Evolutionary conservation across 1,140 invertebrate species (phyloP).

Genomic region (Nautilus pompilius): DNA sequence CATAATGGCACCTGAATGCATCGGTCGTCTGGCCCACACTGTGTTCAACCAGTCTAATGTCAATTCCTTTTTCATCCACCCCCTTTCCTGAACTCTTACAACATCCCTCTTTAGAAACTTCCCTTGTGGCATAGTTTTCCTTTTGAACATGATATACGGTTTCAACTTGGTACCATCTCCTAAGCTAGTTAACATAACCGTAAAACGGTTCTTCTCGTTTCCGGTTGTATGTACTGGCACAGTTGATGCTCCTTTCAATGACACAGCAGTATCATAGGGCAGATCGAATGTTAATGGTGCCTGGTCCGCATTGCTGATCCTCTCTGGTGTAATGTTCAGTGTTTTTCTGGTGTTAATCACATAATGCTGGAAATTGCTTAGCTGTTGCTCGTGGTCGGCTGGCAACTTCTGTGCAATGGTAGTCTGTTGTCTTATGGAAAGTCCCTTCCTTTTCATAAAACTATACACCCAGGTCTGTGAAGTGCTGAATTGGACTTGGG

Average conservation of each 20-base stretch:
- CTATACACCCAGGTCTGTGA: background rate
- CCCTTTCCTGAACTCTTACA: slow-evolving; percentile 19
- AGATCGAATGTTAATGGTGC: slow-evolving; percentile 11
- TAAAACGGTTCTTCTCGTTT: slow-evolving; percentile 37
- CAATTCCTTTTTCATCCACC: slow-evolving; percentile 28
- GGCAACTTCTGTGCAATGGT: background rate
- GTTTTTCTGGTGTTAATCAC: background rate
- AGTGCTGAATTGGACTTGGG: too few relatives aligned
- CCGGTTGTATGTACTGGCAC: slow-evolving; percentile 27
- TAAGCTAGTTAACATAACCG: slow-evolving; percentile 28
- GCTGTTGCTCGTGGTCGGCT: background rate
- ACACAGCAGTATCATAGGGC: slow-evolving; percentile 14
- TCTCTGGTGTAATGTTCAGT: background rate
- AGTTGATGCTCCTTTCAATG: slow-evolving; percentile 9
- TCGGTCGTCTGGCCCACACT: slow-evolving; percentile 8
- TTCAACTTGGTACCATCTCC: slow-evolving; percentile 33
- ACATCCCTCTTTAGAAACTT: slow-evolving; percentile 17
- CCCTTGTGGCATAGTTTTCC: slow-evolving; percentile 20
- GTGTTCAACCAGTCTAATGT: slow-evolving; percentile 21
- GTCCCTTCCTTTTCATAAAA: background rate
- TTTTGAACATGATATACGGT: slow-evolving; percentile 42
- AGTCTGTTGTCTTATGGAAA: background rate
- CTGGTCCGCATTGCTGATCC: background rate
- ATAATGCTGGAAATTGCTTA: background rate
- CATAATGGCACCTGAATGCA: too few relatives aligned